These are phyloP conservation scores for Butorides virescens DNA, from an alignment of 2,113 vertebrate species.

Conservation along the genomic window DNA sequence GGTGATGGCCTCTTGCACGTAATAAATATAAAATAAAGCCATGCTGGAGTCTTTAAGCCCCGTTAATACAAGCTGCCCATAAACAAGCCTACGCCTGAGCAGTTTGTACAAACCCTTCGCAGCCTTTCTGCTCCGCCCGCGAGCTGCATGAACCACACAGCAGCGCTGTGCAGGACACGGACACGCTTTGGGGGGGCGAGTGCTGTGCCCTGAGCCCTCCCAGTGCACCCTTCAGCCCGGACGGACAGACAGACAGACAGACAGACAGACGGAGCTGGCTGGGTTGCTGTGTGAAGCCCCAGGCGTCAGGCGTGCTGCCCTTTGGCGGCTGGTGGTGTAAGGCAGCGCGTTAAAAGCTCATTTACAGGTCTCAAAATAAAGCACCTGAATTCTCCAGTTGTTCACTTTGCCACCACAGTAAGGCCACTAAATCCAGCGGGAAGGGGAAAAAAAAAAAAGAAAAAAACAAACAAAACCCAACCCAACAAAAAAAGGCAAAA, in stretches of 20 bases:
- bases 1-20: background rate
- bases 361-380: background rate
- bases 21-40: background rate
- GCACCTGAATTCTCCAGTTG: background rate
- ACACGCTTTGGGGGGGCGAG: background rate
- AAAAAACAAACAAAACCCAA: background rate
- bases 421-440: background rate
- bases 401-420: accelerated
- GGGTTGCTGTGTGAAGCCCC: background rate
- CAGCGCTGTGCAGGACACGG: background rate
- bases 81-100: background rate
- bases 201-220: background rate
- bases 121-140: background rate
- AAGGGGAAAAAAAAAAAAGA: accelerated
- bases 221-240: background rate
- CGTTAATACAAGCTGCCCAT: background rate
- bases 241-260: background rate
- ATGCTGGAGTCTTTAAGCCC: background rate
- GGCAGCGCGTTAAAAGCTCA: background rate
- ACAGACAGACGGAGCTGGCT: background rate
- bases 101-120: background rate
- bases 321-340: background rate
- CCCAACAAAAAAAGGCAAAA: background rate
- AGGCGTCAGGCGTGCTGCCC: background rate
- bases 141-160: accelerated